Evolutionary conservation across 2,888 invertebrate species (phyloP).

Genomic region (Lochmaea capreae): DNA sequence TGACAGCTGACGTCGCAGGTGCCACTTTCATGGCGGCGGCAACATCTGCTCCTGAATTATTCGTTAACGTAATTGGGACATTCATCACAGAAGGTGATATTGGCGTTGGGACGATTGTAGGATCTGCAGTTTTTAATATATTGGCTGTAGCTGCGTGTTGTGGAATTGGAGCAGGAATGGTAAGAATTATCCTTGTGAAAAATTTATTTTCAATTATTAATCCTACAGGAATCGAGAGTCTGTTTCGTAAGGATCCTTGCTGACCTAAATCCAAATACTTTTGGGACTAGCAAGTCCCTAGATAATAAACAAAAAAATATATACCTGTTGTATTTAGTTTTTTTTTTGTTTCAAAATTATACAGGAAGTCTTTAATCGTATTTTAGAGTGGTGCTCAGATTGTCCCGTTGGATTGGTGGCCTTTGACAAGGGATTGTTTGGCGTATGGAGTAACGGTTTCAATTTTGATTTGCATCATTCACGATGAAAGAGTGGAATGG

Average conservation of each 20-base stretch:
- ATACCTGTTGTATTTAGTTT: no score
- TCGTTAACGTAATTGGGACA: conserved; percentile 87
- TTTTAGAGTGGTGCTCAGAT: conserved; percentile 69
- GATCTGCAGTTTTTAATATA: conserved; percentile 84
- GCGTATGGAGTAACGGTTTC: conserved; percentile 82
- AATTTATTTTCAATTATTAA: no score
- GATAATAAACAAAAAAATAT: no score
- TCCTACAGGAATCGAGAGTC: conserved; percentile 11
- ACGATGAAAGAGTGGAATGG: conserved; percentile 83
- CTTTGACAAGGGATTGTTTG: conserved; percentile 79
- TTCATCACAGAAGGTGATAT: conserved; percentile 84
- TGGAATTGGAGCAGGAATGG: conserved; percentile 74
- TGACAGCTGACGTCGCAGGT: conserved; percentile 85
- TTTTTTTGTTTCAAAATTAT: no score
- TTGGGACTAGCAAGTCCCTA: not conserved
- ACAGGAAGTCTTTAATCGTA: not conserved
- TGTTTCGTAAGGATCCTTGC: no score
- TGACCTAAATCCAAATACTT: no score
- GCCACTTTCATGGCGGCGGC: conserved; percentile 95
- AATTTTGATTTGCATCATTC: conserved; percentile 77
- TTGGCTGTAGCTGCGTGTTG: conserved; percentile 83
- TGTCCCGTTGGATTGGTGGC: conserved; percentile 82
- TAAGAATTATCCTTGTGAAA: no score
- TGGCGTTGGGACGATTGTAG: conserved; percentile 83
- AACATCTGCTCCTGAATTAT: conserved; percentile 88